Evolutionary conservation across 1,140 invertebrate genomes (phyloP).

Genomic region (Gryllus bimaculatus): DNA sequence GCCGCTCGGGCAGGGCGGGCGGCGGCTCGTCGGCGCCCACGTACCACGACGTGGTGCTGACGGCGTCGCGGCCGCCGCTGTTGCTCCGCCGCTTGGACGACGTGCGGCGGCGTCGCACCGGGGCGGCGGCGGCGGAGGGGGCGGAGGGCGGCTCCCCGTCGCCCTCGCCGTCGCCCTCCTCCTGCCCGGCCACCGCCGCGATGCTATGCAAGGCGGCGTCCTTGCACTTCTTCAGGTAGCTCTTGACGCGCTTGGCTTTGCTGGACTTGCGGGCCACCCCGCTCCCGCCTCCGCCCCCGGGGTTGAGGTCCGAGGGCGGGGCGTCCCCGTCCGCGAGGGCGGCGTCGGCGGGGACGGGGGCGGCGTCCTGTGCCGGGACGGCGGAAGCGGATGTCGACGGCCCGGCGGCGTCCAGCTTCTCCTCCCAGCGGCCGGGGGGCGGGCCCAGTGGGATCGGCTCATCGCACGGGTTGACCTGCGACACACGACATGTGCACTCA

Average conservation of each 20-base stretch:
- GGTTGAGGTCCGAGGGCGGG: too few species aligned
- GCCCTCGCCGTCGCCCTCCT: background rate
- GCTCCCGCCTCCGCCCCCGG: too few species aligned
- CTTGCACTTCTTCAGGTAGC: conserved; percentile 39
- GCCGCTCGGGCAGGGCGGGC: background rate
- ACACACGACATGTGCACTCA: background rate
- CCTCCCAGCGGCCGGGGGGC: background rate
- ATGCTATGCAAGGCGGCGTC: conserved; percentile 27
- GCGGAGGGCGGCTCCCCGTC: background rate
- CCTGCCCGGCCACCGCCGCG: background rate
- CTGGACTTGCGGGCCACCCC: conserved; percentile 25
- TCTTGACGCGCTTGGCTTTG: conserved; percentile 39
- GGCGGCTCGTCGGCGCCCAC: conserved; percentile 28
- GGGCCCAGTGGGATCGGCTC: background rate
- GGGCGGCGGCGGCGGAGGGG: background rate
- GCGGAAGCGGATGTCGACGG: background rate
- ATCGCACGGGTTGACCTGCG: background rate
- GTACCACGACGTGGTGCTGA: conserved; percentile 34
- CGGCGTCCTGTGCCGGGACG: background rate
- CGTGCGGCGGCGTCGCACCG: conserved; percentile 21
- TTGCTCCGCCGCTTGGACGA: background rate
- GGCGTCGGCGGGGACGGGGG: too few species aligned
- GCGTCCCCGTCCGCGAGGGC: background rate
- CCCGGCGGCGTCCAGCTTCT: background rate
- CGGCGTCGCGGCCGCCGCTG: conserved; percentile 10